Base-by-base conservation (phyloP, 2,797 vertebrate genomes). In the Sciurus vulgaris region DNA sequence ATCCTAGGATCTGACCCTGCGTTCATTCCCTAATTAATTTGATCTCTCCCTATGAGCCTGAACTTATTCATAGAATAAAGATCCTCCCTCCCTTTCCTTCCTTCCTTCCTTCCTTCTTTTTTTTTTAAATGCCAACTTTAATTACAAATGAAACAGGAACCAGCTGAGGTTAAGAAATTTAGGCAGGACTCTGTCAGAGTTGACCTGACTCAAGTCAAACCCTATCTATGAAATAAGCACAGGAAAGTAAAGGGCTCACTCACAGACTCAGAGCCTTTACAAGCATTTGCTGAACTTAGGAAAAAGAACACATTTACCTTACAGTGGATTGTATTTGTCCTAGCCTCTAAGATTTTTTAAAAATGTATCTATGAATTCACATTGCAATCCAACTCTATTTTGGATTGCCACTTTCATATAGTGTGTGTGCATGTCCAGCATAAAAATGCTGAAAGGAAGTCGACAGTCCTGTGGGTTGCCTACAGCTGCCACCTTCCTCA, bases 301-400 rank as follows among this genome's bases (percentile, higher is more conserved):
- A 30, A 56, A 49, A 78, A 33, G 44, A 84, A 47, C 15, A n/a
- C 90, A n/a, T 35, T 93, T 72, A 61, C 65, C 94, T 93, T 74
- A 6, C 17, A 7, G 54, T 35, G 95, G 61, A 63, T 72, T 79
- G 51, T 70, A 56, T 89, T 78, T 92, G 56, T 79, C 96, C 93
- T 86, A 8, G 18, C 30, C 87, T 70, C 49, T 83, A 70, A 86
- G 30, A 73, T 59, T n/a, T 83, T 65, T 61, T 73, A 35, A 69
- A 69, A 81, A 74, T 89, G 14, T 51, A 54, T 89, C 94, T 96
- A 79, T 79, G 65, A 95, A 85, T 72, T 18, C 69, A 88, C 87
- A 88, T 87, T 72, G 38, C 44, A 92, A 78, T 67, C 2, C 10
- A 47, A 41, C 35, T 86, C 78, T 22, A 86, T 72, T 94, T 87